A percentile compares a stretch with the other conserved stretches of the same genome.
Evolutionary conservation across 2,888 invertebrate species (phyloP).

Genomic region (Siphlonurus alternatus): DNA sequence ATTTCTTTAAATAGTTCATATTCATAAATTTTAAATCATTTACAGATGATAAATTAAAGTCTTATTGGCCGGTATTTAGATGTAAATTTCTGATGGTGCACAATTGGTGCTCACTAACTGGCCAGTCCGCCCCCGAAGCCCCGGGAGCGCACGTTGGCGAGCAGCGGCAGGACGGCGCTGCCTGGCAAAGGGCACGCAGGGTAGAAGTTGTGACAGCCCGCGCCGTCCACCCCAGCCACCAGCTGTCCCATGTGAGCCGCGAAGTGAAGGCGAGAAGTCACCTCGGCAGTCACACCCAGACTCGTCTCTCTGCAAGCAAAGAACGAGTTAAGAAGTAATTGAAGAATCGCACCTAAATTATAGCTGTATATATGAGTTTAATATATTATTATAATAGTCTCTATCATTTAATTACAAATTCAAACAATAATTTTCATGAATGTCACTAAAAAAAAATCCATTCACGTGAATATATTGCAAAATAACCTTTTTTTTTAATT

Average conservation of each 20-base stretch:
- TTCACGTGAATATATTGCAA: too few relatives aligned
- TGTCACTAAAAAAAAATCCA: neutral
- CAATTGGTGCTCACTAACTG: too few relatives aligned
- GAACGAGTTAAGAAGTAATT: constrained; percentile 3
- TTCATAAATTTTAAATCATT: too few relatives aligned
- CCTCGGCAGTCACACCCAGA: constrained; percentile 40
- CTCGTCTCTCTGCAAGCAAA: constrained; percentile 43
- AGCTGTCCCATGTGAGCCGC: constrained; percentile 52
- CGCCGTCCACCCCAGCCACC: constrained; percentile 43
- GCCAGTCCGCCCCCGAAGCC: neutral
- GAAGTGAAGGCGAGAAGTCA: constrained; percentile 44
- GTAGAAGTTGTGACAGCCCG: constrained; percentile 48
- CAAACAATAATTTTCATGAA: too few relatives aligned
- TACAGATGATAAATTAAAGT: too few relatives aligned
- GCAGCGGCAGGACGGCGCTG: constrained; percentile 31
- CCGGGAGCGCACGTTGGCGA: neutral
- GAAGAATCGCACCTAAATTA: neutral
- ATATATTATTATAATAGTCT: too few relatives aligned
- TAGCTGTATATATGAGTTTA: neutral
- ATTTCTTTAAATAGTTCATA: too few relatives aligned
- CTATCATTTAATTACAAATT: neutral
- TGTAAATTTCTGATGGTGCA: too few relatives aligned
- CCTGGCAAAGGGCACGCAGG: constrained; percentile 45
- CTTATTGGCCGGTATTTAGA: too few relatives aligned
- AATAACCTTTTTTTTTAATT: too few relatives aligned